Evolutionary conservation across 2,113 vertebrate genomes (phyloP).

Genomic region (pig (Sus scrofa)): DNA sequence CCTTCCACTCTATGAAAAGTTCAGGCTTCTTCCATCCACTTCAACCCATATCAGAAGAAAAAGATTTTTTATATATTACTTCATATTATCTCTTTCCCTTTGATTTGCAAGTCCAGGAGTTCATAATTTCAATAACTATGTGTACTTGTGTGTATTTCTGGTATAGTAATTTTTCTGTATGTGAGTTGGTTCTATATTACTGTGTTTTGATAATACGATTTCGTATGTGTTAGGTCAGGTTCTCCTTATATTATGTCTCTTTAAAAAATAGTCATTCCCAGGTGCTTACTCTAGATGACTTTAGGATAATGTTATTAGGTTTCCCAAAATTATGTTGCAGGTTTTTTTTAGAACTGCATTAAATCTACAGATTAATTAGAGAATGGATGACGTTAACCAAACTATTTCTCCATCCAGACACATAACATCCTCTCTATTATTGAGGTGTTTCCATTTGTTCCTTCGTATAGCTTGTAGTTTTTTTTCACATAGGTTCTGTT

Average conservation of each 20-base stretch:
- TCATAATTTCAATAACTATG: not conserved
- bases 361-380: not conserved
- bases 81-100: not conserved
- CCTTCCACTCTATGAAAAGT: not conserved
- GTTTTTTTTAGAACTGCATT: constrained; percentile 41
- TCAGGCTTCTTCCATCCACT: not conserved
- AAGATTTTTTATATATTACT: not conserved
- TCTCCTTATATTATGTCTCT: constrained; percentile 3
- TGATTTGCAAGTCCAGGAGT: not conserved
- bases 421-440: not conserved
- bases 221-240: not conserved
- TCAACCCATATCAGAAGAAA: not conserved
- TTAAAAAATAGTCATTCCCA: constrained; percentile 43
- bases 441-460: not conserved
- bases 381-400: constrained; percentile 11
- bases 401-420: not conserved
- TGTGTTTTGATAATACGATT: not conserved
- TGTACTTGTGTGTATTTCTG: not conserved
- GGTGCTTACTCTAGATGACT: constrained; percentile 12
- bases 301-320: constrained; percentile 41
- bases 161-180: not conserved
- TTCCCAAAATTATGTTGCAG: not conserved
- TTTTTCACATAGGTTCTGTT: not conserved
- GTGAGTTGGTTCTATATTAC: not conserved
- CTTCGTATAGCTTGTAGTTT: not conserved